Conservation (phyloP, 35 echinoderm and acorn worm species). For the Ophiothrix spiculata region DNA sequence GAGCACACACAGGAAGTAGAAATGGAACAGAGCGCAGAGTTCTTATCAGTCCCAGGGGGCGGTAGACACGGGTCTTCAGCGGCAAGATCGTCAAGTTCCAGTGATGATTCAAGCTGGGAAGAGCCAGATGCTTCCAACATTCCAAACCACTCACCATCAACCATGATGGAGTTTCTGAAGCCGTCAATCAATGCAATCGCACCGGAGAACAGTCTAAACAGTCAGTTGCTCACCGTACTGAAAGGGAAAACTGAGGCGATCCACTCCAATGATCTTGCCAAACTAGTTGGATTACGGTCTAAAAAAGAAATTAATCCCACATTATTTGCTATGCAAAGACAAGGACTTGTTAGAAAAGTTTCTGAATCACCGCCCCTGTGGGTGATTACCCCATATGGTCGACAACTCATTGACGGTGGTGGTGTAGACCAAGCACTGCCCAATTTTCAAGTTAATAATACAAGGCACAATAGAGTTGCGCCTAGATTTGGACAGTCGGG, state of each 20-base stretch:
- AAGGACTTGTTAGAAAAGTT: slow-evolving; percentile 70
- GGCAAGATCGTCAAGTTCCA: slow-evolving; percentile 22
- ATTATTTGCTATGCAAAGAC: slow-evolving; percentile 69
- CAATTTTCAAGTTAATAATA: background rate
- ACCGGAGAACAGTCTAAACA: slow-evolving; percentile 38
- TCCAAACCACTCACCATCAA: background rate
- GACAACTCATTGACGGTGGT: slow-evolving; percentile 18
- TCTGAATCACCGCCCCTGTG: slow-evolving; percentile 71
- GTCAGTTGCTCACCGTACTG: slow-evolving; percentile 34
- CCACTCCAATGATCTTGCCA: slow-evolving; percentile 62
- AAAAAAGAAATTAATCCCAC: slow-evolving; percentile 87
- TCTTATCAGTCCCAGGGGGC: background rate
- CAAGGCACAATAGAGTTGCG: background rate
- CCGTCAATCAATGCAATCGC: slow-evolving; percentile 13
- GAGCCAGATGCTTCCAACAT: slow-evolving; percentile 14
- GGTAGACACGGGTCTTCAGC: slow-evolving; percentile 2
- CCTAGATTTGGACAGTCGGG: background rate
- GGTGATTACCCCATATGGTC: slow-evolving; percentile 51
- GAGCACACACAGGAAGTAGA: background rate
- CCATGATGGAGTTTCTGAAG: slow-evolving; percentile 19
- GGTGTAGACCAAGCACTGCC: background rate
- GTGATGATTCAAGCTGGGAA: slow-evolving; percentile 35
- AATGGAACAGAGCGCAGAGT: background rate
- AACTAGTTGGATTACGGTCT: slow-evolving; percentile 41
- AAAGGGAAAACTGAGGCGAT: slow-evolving; percentile 30